Conservation (phyloP, 2,113 vertebrate species). For the Perca schrenkii region DNA sequence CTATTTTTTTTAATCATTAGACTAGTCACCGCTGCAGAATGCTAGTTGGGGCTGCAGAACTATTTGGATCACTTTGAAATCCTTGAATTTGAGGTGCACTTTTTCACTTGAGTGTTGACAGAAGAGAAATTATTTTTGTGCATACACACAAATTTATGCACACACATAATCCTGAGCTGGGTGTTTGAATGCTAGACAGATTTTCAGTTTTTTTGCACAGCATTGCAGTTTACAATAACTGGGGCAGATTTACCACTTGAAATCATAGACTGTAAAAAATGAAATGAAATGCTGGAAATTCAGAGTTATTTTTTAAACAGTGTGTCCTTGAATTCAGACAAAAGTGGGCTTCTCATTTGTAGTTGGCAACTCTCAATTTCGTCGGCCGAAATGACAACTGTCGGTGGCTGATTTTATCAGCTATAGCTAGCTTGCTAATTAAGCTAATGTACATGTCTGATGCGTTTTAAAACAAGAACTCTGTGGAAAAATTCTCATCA, state of each 20-base stretch:
- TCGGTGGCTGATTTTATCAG: too few relatives aligned
- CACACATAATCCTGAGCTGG: background rate
- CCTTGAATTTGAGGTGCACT: conserved; percentile 3
- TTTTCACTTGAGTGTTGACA: background rate
- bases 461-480: background rate
- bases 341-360: background rate
- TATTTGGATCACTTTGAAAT: conserved; percentile 22
- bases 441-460: background rate
- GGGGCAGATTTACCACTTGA: background rate
- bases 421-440: too few relatives aligned
- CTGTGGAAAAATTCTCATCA: background rate
- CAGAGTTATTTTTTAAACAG: too few relatives aligned
- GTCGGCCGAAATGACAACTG: too few relatives aligned
- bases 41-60: conserved; percentile 3
- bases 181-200: conserved; percentile 4
- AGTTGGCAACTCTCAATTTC: background rate
- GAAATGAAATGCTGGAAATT: too few relatives aligned
- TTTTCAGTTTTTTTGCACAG: background rate
- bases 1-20: conserved; percentile 45
- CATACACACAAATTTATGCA: conserved; percentile 1
- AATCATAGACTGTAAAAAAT: too few relatives aligned
- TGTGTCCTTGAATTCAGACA: too few relatives aligned
- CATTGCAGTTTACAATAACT: background rate
- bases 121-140: background rate
- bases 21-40: conserved; percentile 24